phyloP scores from a whole-genome alignment of 2,113 vertebrate genomes.

The Scalopus aquaticus region DNA sequence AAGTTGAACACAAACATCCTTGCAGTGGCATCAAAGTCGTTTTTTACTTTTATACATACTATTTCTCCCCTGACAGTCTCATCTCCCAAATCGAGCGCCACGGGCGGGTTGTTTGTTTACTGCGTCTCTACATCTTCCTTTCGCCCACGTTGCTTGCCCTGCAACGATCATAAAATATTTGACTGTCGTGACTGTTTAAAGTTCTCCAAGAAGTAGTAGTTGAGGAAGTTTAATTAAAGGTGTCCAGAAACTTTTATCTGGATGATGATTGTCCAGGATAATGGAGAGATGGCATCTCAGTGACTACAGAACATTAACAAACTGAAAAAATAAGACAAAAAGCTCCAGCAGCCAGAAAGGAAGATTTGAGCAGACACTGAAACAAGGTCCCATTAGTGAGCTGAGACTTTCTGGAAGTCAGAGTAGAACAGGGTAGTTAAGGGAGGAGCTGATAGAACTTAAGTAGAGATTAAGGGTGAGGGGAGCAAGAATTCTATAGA shows the following conservation, averaged over 20 bases:
- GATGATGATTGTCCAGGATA: slow-evolving; percentile 30
- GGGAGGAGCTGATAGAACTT: rapidly evolving
- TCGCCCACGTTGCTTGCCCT: not conserved
- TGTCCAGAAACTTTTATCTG: not conserved
- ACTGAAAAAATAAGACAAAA: not conserved
- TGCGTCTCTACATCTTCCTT: slow-evolving; percentile 28
- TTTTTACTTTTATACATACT: slow-evolving; percentile 45
- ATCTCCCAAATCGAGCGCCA: slow-evolving; percentile 56
- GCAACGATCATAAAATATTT: slow-evolving; percentile 51
- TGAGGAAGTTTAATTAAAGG: slow-evolving; percentile 49
- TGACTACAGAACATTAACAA: not conserved
- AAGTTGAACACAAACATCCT: slow-evolving; percentile 9
- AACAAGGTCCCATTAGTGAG: not conserved
- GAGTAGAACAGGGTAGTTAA: rapidly evolving
- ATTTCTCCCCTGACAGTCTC: slow-evolving; percentile 68
- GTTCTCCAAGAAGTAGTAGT: slow-evolving; percentile 2
- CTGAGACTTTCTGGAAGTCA: rapidly evolving
- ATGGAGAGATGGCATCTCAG: slow-evolving; percentile 2
- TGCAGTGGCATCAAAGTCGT: not conserved
- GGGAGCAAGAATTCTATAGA: rapidly evolving
- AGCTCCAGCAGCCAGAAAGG: not conserved
- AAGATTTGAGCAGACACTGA: not conserved
- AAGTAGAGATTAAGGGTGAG: rapidly evolving
- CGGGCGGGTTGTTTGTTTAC: slow-evolving; percentile 36
- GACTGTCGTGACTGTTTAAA: not conserved